Evolutionary conservation across 1,140 invertebrate species (phyloP).

Genomic region (Drosophila mauritiana): DNA sequence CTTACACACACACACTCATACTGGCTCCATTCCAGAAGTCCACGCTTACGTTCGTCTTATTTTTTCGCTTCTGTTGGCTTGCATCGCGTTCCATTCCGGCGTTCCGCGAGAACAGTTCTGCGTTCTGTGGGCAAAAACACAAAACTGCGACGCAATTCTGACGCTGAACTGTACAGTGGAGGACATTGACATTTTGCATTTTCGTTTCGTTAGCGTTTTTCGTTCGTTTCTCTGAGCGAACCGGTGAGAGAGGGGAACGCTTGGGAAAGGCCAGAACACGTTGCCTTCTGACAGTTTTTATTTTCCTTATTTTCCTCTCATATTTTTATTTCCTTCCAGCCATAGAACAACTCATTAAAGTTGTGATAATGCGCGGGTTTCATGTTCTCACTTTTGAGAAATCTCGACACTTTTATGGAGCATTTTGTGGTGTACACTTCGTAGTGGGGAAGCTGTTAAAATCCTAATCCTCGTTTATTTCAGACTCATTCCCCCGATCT

Average conservation of each 20-base stretch:
- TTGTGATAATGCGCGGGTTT: constrained; percentile 70
- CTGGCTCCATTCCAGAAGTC: constrained; percentile 30
- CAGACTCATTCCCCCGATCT: not conserved
- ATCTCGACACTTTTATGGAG: constrained; percentile 60
- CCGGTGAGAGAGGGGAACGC: constrained; percentile 21
- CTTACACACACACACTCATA: constrained; percentile 5
- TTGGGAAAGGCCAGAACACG: constrained; percentile 46
- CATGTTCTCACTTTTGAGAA: constrained; percentile 52
- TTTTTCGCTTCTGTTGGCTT: constrained; percentile 12
- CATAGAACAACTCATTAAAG: constrained; percentile 67
- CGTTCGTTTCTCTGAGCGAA: constrained; percentile 58
- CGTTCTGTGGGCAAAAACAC: constrained; percentile 67
- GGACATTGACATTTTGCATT: constrained; percentile 84
- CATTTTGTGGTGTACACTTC: constrained; percentile 6
- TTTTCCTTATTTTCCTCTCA: constrained; percentile 6
- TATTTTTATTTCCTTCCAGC: constrained; percentile 38
- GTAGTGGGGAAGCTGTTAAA: not conserved
- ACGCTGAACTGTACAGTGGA: constrained; percentile 81
- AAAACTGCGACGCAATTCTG: constrained; percentile 82
- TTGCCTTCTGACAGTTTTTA: constrained; percentile 28
- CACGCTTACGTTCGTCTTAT: constrained; percentile 48
- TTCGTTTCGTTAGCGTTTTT: constrained; percentile 83
- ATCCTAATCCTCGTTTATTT: constrained; percentile 1
- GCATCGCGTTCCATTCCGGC: constrained; percentile 56
- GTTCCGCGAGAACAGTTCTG: constrained; percentile 65